Evolutionary conservation across 1,140 invertebrate genomes (phyloP).

Genomic region (Trichomalopsis sarcophagae): DNA sequence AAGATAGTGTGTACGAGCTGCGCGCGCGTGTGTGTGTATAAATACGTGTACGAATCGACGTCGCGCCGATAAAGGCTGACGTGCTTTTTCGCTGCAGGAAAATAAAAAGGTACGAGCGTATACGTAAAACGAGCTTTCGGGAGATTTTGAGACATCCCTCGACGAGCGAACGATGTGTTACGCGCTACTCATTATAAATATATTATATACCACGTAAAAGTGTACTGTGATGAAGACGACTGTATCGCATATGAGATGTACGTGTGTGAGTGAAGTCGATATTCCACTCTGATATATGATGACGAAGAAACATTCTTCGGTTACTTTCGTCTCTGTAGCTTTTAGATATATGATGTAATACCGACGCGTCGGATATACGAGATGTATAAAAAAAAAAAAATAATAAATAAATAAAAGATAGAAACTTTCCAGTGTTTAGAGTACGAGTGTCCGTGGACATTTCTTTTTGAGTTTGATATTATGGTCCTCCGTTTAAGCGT

Average conservation of each 20-base stretch:
- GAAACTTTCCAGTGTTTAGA: neutral
- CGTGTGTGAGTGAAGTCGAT: neutral
- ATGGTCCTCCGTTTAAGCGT: neutral
- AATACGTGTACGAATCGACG: constrained; percentile 28
- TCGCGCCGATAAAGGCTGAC: neutral
- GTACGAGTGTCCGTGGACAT: neutral
- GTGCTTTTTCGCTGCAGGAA: neutral
- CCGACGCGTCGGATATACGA: neutral
- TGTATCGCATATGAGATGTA: neutral
- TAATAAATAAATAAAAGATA: no score
- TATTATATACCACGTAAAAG: neutral
- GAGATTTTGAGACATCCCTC: neutral
- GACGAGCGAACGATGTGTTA: neutral
- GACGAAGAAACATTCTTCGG: neutral
- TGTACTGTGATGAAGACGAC: constrained; percentile 20
- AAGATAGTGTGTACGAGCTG: neutral
- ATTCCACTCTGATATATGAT: neutral
- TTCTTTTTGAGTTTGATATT: neutral
- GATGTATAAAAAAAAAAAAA: neutral
- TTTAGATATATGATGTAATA: constrained; percentile 2
- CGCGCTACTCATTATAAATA: neutral
- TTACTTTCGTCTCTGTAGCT: neutral
- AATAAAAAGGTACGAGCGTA: constrained; percentile 38
- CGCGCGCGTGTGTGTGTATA: neutral
- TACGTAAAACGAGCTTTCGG: constrained; percentile 25